Conservation (phyloP, 2,888 invertebrate genomes). For the Plebejus melissa region DNA sequence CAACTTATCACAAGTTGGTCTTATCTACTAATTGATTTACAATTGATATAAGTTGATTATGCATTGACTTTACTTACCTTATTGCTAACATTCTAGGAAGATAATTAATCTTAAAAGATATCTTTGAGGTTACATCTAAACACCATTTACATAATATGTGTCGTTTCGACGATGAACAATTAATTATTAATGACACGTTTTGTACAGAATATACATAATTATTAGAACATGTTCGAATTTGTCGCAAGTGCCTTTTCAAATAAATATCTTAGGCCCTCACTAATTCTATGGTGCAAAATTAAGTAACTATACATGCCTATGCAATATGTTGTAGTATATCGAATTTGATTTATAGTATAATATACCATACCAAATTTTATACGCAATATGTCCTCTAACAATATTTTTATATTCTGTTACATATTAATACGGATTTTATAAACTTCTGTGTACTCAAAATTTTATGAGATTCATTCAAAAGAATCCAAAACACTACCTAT, state of each 20-base stretch:
- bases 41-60: constrained; percentile 57
- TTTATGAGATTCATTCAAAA: constrained; percentile 2
- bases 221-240: constrained; percentile 16
- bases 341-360: background rate
- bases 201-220: constrained; percentile 8
- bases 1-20: constrained; percentile 78
- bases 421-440: background rate
- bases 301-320: constrained; percentile 41
- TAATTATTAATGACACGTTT: background rate
- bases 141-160: background rate
- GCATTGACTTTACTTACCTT: constrained; percentile 45
- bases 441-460: background rate
- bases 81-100: constrained; percentile 61
- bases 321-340: constrained; percentile 14
- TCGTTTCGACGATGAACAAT: background rate
- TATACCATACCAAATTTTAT: constrained; percentile 17
- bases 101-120: constrained; percentile 26
- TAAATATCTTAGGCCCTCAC: constrained; percentile 34
- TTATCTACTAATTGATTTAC: constrained; percentile 67
- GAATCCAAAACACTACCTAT: constrained; percentile 19
- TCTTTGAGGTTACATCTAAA: background rate
- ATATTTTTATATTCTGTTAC: constrained; percentile 7
- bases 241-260: constrained; percentile 35
- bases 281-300: constrained; percentile 54
- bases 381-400: constrained; percentile 13